Conservation (phyloP, 1,140 invertebrate genomes). For the Dysdera silvatica region DNA sequence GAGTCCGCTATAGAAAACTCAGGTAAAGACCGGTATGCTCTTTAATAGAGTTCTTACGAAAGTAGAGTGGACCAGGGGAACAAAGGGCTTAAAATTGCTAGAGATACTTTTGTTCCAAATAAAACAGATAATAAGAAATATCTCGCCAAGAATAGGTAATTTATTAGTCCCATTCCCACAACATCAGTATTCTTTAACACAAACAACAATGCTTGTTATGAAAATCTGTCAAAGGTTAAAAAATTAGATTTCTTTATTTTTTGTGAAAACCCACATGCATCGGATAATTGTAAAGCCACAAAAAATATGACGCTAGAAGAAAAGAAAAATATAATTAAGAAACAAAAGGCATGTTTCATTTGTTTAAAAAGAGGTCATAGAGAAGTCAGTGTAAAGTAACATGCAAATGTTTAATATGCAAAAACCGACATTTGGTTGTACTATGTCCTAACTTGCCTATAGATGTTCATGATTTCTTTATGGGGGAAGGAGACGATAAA, state of each 20-base stretch:
- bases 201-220: not conserved
- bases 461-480: not conserved
- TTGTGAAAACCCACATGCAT: constrained; percentile 6
- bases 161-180: not conserved
- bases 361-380: not conserved
- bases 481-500: not conserved
- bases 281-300: constrained; percentile 1
- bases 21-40: not conserved
- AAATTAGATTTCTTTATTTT: not conserved
- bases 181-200: constrained; percentile 1
- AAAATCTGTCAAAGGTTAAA: not conserved
- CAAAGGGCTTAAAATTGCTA: not conserved
- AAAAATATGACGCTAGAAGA: not conserved
- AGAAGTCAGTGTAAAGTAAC: not conserved
- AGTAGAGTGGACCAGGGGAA: not conserved
- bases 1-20: not conserved
- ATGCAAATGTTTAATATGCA: constrained; percentile 2
- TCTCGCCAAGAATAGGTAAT: not conserved
- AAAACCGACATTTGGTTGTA: not conserved
- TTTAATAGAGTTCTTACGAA: not conserved
- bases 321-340: constrained; percentile 11
- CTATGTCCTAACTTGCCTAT: constrained; percentile 2
- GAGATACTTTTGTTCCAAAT: not conserved
- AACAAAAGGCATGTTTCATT: constrained; percentile 9
- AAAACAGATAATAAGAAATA: not conserved